Base-by-base conservation (phyloP, 2,888 invertebrate species). In the Arctia plantaginis region DNA sequence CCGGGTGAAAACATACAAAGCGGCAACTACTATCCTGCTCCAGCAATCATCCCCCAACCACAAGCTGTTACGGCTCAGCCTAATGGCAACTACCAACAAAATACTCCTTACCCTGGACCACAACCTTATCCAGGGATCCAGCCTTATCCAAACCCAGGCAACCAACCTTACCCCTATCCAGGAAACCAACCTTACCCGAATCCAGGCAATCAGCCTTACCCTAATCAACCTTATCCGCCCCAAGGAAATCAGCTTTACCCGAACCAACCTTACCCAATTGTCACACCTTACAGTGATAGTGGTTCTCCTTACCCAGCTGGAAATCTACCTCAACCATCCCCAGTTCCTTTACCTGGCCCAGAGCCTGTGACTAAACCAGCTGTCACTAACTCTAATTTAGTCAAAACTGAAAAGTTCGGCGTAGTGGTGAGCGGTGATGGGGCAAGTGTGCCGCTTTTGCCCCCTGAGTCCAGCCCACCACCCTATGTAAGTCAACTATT, bases 391-490 rank as follows among this genome's bases (percentile, higher is more conserved):
- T 27, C 44, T 27, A 27, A 13, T 27, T 15, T 35, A 3, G 68
- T 90, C 51, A 90, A 86, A 72, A 89, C 90, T 12, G 91, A 90
- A 0, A 88, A 83, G 13, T 23, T 88, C 3, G 92, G 91, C 0
- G 92, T 91, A 55, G 39, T 71, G 10, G 72, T 35, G 0, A 75
- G 71, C 7, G 71, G 69, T 33, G 78, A 82, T 39, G 74, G 76
- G 0, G 73, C 82, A 10, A 55, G 76, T 0, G 79, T 88, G 44
- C 91, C 93, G 0, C 67, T 87, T 18, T 69, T 92, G 64, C 91
- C 93, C 0, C 81, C 83, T 0, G 86, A 86, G 13, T 77, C 83
- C 15, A 81, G 75, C 18, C 0, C 59, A n/a, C 90, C 92, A n/a
- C 90, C 92, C 12, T 87, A 89, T 73, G 92, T 90, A 68, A 86